Percentiles rank a stretch among this genome's conserved stretches.
Evolutionary conservation across 2,888 invertebrate species (phyloP).

Genomic region (Cantharis rustica): DNA sequence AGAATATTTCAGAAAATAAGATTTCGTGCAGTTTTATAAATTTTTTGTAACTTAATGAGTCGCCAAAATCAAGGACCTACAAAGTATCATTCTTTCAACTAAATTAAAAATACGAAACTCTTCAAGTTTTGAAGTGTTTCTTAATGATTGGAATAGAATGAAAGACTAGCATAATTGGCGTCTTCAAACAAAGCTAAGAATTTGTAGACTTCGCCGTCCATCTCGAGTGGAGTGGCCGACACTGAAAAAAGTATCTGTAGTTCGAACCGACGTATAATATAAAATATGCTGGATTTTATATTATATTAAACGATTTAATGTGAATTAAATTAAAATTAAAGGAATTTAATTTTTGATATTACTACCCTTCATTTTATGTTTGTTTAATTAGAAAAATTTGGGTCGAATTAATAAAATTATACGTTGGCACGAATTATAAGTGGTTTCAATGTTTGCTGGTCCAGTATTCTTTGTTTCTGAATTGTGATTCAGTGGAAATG

Average conservation of each 20-base stretch:
- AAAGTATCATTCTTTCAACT: conserved; percentile 29
- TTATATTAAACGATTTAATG: neutral
- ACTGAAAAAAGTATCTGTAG: neutral
- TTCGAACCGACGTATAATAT: neutral
- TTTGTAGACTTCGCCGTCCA: conserved; percentile 34
- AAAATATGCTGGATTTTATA: neutral
- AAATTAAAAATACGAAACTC: conserved; percentile 26
- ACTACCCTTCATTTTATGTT: neutral
- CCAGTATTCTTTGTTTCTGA: conserved; percentile 19
- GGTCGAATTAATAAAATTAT: neutral
- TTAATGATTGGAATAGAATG: conserved; percentile 43
- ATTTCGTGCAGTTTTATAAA: neutral
- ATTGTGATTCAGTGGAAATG: conserved; percentile 15
- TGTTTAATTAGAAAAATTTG: neutral
- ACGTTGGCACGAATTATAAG: neutral
- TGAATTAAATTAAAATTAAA: neutral
- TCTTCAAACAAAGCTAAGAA: conserved; percentile 41
- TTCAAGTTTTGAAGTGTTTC: conserved; percentile 38
- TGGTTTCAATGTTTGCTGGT: conserved; percentile 10
- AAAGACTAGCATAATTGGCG: conserved; percentile 45
- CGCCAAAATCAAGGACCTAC: neutral
- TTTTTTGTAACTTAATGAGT: neutral
- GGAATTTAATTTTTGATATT: neutral
- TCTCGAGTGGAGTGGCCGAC: conserved; percentile 11
- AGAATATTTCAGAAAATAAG: neutral